Evolutionary conservation across 1,140 invertebrate species (phyloP), one percentile per base, ranked within the genome.

Genomic region (Diabrotica undecimpunctata): DNA sequence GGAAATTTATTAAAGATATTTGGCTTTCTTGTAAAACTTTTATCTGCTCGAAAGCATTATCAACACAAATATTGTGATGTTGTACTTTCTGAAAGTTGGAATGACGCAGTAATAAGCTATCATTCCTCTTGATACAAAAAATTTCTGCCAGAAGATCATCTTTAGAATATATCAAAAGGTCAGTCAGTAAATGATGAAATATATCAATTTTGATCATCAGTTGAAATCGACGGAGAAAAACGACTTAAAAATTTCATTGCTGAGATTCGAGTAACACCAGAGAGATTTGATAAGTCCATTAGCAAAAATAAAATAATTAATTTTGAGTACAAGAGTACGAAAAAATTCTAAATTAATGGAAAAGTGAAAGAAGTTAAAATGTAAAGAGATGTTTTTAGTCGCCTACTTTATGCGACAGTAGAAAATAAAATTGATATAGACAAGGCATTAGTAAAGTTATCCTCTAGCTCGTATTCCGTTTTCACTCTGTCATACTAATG

Each of bases 281-380:
- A 65, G 10, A 60, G 64, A 52, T 65, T 65, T 54, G 64, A 65
- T 65, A 60, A 54, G 54, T 46, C 64, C 12, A 39, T 61, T 13
- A 61, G 6, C 7, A 61, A 55, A 55, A 65, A 65, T 61, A 65
- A 65, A 65, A 65, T 65, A 2, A 65, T 65, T 3, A 65, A 65
- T 61, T 65, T 65, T 54, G 56, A 60, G 12, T 65, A 54, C 11
- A 65, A 65, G 52, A 65, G 54, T 61, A 65, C 35, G 12, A 0
- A 65, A 54, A 65, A 65, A 65, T 10, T 65, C 13, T 36, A 65
- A 65, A 61, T 65, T 36, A n/a, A 54, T 65, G 58, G 36, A 39
- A 61, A 60, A 54, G 14, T 65, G 9, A 60, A 65, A 54, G 56
- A 65, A 61, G 53, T 65, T 35, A 61, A 65, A 55, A 41, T 41